Percentiles rank a stretch among this genome's conserved stretches.
These are phyloP conservation scores for Brachionus paranguensis DNA, from an alignment of 1,140 invertebrate genomes.

Conservation along the genomic window DNA sequence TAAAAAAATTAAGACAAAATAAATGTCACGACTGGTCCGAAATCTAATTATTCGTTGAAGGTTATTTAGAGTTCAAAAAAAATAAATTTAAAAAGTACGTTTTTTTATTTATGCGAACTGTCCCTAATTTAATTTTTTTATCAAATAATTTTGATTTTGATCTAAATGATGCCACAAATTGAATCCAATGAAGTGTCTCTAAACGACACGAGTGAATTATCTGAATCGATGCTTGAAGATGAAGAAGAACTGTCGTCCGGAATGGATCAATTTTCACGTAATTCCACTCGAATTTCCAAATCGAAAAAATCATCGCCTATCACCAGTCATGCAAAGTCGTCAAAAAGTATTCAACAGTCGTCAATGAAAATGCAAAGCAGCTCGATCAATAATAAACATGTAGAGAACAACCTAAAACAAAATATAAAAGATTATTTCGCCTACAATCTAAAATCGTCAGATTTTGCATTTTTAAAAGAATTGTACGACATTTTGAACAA, in stretches of 20 bases:
- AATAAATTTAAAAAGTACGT: background rate
- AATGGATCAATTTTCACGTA: background rate
- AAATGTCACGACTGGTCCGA: background rate
- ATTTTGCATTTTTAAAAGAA: constrained; percentile 4
- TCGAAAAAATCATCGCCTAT: background rate
- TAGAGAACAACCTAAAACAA: background rate
- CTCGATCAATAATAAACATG: background rate
- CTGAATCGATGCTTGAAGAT: background rate
- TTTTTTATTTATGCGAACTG: background rate
- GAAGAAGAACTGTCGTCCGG: background rate
- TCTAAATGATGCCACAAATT: background rate
- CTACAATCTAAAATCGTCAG: background rate
- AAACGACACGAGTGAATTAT: background rate
- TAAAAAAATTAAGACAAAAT: background rate
- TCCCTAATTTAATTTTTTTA: background rate
- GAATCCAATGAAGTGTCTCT: background rate
- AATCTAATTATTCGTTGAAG: background rate
- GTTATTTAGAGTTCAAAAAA: constrained; percentile 3
- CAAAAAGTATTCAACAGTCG: background rate
- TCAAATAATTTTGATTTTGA: background rate
- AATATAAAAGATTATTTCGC: constrained; percentile 32
- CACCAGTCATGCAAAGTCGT: background rate
- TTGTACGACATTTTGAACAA: background rate
- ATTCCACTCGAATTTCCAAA: background rate
- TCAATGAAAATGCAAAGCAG: background rate